phyloP scores from a whole-genome alignment of 2,113 vertebrate genomes.

The Galbula dea region DNA sequence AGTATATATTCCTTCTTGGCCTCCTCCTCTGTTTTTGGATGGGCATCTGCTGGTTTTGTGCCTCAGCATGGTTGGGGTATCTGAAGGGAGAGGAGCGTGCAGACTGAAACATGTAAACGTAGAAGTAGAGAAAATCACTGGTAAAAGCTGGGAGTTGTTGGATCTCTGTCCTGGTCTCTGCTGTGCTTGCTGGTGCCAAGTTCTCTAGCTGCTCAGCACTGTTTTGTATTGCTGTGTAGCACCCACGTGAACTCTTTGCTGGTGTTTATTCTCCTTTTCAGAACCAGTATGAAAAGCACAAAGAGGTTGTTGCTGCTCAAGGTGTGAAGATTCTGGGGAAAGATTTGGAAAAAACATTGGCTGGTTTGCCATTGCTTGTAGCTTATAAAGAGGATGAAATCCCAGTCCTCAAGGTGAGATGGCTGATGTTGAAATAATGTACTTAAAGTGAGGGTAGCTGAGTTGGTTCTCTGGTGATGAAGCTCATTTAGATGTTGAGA shows the following conservation, averaged over 20 bases:
- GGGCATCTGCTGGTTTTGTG: neutral
- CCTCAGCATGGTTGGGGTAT: rapidly evolving
- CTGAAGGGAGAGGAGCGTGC: neutral
- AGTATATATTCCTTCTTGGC: neutral
- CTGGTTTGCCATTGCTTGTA: constrained; percentile 92
- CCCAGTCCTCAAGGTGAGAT: constrained; percentile 87
- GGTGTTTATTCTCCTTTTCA: constrained; percentile 42
- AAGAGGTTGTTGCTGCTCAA: constrained; percentile 91
- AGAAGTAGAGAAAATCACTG: neutral
- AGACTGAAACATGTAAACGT: neutral
- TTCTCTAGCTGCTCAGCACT: neutral
- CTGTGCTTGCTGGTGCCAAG: neutral
- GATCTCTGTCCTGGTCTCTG: rapidly evolving
- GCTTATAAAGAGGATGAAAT: constrained; percentile 93
- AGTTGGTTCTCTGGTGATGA: neutral
- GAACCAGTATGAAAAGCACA: constrained; percentile 98
- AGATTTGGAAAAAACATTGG: constrained; percentile 93
- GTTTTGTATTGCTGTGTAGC: neutral
- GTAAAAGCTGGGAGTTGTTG: neutral
- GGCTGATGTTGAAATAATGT: neutral
- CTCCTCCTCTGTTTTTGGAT: neutral
- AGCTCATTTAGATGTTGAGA: neutral
- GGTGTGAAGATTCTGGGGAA: constrained; percentile 98
- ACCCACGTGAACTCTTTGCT: neutral
- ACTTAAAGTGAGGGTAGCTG: neutral